Percentiles rank a stretch among this genome's conserved stretches.
Conservation (phyloP, 2,797 vertebrate genomes). For the Gephyroberyx darwinii region DNA sequence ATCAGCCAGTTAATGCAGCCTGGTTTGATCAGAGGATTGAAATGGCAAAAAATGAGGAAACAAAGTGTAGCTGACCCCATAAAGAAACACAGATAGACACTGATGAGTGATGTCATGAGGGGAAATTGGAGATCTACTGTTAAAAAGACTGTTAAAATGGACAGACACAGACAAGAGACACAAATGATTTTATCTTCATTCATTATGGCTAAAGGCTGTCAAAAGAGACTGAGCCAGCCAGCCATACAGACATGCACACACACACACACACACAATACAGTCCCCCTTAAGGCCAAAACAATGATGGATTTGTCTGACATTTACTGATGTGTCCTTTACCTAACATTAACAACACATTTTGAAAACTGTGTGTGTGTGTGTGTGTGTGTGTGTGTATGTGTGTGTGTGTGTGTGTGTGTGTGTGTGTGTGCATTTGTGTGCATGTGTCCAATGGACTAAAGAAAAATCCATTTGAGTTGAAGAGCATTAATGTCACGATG, state of each 20-base stretch:
- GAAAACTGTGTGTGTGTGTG: conserved; percentile 24
- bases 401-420: neutral
- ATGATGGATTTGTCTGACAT: conserved; percentile 21
- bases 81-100: conserved; percentile 11
- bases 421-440: neutral
- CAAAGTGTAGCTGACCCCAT: neutral
- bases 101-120: neutral
- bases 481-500: conserved; percentile 2
- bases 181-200: neutral
- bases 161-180: conserved; percentile 11
- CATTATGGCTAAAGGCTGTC: neutral
- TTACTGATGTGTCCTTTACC: conserved; percentile 15
- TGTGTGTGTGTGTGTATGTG: neutral
- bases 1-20: conserved; percentile 27
- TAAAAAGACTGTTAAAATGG: conserved; percentile 6
- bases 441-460: neutral
- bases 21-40: conserved; percentile 5
- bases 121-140: neutral
- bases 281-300: neutral
- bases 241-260: neutral
- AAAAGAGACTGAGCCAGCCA: neutral
- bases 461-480: conserved; percentile 1
- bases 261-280: too few relatives aligned
- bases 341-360: conserved; percentile 7
- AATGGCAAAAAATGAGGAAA: too few relatives aligned